Percentiles rank a stretch among this genome's conserved stretches.
These are phyloP conservation scores for Calephelis virginiensis DNA, from an alignment of 1,140 invertebrate species.

Conservation along the genomic window DNA sequence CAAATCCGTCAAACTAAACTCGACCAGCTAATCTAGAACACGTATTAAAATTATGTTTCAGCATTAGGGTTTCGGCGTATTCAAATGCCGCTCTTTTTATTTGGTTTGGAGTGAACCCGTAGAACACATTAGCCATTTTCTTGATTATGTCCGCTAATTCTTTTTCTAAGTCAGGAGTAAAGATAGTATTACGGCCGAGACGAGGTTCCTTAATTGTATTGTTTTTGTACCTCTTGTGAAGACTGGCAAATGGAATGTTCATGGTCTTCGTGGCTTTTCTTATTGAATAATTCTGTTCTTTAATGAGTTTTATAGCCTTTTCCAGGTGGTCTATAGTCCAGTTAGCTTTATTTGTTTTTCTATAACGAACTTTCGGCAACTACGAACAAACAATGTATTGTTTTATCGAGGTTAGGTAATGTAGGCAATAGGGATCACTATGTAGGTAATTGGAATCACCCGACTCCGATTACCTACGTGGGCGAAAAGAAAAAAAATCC, in stretches of 20 bases:
- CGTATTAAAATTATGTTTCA: no score
- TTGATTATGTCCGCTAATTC: slow-evolving; percentile 21
- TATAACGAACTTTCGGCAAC: slow-evolving; percentile 24
- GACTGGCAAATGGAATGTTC: no score
- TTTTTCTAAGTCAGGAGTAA: slow-evolving; percentile 22
- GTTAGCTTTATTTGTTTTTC: not conserved
- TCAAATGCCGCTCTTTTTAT: no score
- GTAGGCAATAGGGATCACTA: slow-evolving; percentile 33
- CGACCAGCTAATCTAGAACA: slow-evolving; percentile 20
- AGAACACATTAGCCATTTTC: slow-evolving; percentile 22
- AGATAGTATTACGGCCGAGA: slow-evolving; percentile 21
- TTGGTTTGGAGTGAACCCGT: no score
- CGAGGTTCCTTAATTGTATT: not conserved
- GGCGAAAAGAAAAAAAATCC: no score
- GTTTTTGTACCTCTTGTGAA: no score
- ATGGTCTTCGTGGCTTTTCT: no score
- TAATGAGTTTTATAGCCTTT: no score
- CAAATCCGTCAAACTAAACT: slow-evolving; percentile 27
- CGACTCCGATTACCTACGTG: slow-evolving; percentile 18
- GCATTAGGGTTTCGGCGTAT: no score
- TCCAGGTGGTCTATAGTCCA: slow-evolving; percentile 19
- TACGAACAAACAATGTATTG: slow-evolving; percentile 28
- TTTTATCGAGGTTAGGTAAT: slow-evolving; percentile 25
- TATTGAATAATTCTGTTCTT: no score
- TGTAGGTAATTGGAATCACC: slow-evolving; percentile 30